Evolutionary conservation across 2,888 invertebrate species (phyloP), one percentile per base, ranked within the genome.

Genomic region (Nymphalis c-album): DNA sequence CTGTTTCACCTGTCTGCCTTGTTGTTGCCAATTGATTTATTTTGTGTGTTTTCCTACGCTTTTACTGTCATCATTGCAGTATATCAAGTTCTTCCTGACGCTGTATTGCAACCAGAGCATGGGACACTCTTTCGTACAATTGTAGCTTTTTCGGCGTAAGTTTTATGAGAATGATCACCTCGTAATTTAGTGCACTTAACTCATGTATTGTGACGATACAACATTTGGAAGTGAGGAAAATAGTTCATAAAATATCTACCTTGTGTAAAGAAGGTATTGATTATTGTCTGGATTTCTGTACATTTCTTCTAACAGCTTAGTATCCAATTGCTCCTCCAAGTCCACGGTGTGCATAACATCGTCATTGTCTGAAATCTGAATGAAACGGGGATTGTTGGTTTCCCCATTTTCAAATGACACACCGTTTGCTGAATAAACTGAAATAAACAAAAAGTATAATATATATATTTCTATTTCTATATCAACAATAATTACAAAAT

Each of bases 251-350:
- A 53, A 22, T 20, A 61, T 55, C 64, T 75, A 83, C 85, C 85
- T 81, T 5, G 85, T 86, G 47, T 70, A 85, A 5, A 86, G 70
- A 13, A 78, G 69, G 69, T 84, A 86, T 1, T 61, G 8, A 60
- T 83, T 85, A 55, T 80, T 78, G 1, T 70, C 75, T 7, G 82
- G 78, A 40, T 83, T 78, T 58, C 78, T 81, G 6, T 63, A 59
- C 6, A 82, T 63, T 47, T 80, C 79, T 0, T 79, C 70, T 2
- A 84, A 60, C 1, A 80, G 53, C n/a, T 77, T 76, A 67, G 66
- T 53, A 60, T 85, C 79, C 0, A 78, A 77, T 31, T 79, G 74
- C 7, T 76, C 82, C 60, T 84, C 78, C 5, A 84, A 73, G 67
- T 85, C 85, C 2, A 84, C 78, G 5, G 64, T 70, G 46, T 81